Percentiles rank a stretch among this genome's conserved stretches.
Conservation (phyloP, 1,140 invertebrate species). For the Calosoma granatense region DNA sequence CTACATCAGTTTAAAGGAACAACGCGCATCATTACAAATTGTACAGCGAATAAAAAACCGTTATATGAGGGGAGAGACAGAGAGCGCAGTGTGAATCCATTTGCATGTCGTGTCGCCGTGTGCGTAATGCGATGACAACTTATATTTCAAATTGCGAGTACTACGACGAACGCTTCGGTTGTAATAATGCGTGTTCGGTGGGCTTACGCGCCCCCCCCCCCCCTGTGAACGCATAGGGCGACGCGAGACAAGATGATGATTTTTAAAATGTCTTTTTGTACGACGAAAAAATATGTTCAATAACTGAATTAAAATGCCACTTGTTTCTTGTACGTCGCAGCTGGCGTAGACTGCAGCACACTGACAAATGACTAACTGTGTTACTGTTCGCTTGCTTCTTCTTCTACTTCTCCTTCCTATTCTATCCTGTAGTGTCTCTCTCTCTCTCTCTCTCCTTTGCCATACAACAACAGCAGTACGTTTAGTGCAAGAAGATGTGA, state of each 20-base stretch:
- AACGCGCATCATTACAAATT: too few species aligned
- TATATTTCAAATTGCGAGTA: background rate
- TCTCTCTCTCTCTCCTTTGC: too few species aligned
- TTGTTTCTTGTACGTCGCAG: conserved; percentile 1
- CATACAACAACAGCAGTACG: too few species aligned
- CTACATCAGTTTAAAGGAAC: too few species aligned
- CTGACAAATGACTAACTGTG: conserved; percentile 11
- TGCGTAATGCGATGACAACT: background rate
- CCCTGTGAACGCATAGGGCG: background rate
- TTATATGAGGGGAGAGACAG: too few species aligned
- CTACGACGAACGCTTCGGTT: too few species aligned
- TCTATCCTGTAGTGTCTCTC: too few species aligned
- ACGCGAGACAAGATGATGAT: conserved; percentile 9
- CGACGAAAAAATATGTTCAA: conserved; percentile 11
- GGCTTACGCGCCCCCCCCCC: background rate
- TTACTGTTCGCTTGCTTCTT: background rate
- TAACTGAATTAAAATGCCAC: conserved; percentile 12
- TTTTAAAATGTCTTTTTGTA: conserved; percentile 11
- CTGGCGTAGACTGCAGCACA: background rate
- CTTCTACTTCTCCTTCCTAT: background rate
- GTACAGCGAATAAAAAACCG: too few species aligned
- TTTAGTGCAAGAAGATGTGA: background rate
- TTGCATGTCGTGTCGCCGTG: background rate
- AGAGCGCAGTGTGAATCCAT: too few species aligned
- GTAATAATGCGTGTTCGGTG: too few species aligned